Evolutionary conservation across 2,888 invertebrate species (phyloP).

Genomic region (Luperina testacea): DNA sequence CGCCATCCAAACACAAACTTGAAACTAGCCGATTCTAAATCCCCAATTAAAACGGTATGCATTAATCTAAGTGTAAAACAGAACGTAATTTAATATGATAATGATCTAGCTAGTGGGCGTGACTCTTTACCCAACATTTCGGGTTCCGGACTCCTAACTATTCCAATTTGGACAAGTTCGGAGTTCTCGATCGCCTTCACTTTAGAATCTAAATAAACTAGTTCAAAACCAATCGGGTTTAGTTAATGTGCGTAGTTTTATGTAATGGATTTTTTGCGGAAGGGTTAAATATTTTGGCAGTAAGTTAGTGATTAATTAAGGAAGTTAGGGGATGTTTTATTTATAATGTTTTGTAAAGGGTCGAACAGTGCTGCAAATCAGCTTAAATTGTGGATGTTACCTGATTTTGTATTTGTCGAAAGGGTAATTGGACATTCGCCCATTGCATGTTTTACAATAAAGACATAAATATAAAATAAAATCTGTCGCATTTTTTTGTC

Average conservation of each 20-base stretch:
- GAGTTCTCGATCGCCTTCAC: conserved; percentile 61
- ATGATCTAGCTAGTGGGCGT: conserved; percentile 51
- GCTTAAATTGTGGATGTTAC: background rate
- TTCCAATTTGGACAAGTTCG: conserved; percentile 67
- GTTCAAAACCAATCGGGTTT: conserved; percentile 58
- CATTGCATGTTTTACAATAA: background rate
- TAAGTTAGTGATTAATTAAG: conserved; percentile 41
- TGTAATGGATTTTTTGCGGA: conserved; percentile 47
- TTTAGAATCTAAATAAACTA: conserved; percentile 63
- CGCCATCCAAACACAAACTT: background rate
- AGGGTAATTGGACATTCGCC: background rate
- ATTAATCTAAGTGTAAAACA: conserved; percentile 46
- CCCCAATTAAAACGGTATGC: conserved; percentile 25
- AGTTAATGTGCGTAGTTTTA: conserved; percentile 61
- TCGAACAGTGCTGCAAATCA: background rate
- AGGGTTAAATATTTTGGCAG: conserved; percentile 30
- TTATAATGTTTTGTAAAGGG: background rate
- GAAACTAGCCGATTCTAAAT: background rate
- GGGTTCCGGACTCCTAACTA: conserved; percentile 53
- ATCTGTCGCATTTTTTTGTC: too few species aligned
- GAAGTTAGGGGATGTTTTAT: conserved; percentile 24
- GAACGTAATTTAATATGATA: conserved; percentile 50
- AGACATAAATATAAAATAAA: too few species aligned
- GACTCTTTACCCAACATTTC: conserved; percentile 38
- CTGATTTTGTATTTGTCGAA: too few species aligned